Evolutionary conservation across 2,797 vertebrate genomes (phyloP).

Genomic region (Sandelia bainsii): DNA sequence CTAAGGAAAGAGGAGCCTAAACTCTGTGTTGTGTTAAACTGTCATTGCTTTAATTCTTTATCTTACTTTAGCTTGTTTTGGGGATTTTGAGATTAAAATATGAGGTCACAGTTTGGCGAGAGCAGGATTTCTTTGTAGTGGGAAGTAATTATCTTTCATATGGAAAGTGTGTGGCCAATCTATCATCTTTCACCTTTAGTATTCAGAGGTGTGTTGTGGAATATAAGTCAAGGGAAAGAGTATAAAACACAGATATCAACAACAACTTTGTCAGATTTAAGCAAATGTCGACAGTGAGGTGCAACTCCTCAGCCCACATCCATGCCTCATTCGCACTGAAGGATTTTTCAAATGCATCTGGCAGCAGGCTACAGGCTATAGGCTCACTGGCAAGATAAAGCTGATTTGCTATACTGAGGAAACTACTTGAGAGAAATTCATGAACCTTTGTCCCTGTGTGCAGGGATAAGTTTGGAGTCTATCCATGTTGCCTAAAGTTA

Average conservation of each 20-base stretch:
- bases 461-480: conserved; percentile 44
- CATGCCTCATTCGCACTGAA: conserved; percentile 1
- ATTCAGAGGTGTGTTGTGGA: conserved; percentile 8
- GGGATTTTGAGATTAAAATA: conserved; percentile 46
- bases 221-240: neutral
- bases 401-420: conserved; percentile 38
- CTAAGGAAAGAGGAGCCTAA: neutral
- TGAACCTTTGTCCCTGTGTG: conserved; percentile 44
- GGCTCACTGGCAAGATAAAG: conserved; percentile 43
- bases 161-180: conserved; percentile 5
- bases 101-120: conserved; percentile 48
- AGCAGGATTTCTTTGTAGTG: conserved; percentile 15
- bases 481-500: conserved; percentile 62
- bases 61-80: conserved; percentile 45
- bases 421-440: conserved; percentile 46
- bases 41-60: conserved; percentile 35
- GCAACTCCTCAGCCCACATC: neutral
- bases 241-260: neutral
- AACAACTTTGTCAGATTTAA: conserved; percentile 13
- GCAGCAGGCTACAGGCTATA: conserved; percentile 37
- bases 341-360: conserved; percentile 18
- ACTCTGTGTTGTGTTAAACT: conserved; percentile 48
- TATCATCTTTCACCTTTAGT: conserved; percentile 18
- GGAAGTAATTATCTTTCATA: conserved; percentile 32
- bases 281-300: conserved; percentile 16